Evolutionary conservation across 2,888 invertebrate genomes (phyloP).

Genomic region (Stenoptilia bipunctidactyla): DNA sequence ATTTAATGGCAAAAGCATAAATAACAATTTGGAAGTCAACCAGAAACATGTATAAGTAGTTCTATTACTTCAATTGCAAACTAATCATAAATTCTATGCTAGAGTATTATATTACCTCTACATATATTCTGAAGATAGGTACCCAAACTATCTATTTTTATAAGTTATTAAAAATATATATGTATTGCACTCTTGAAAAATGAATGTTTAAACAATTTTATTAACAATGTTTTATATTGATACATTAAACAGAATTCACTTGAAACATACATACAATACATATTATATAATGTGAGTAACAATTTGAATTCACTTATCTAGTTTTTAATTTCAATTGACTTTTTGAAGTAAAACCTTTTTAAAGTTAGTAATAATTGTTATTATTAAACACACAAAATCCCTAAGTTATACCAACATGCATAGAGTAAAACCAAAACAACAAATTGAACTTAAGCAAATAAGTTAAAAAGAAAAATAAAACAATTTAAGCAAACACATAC

Average conservation of each 20-base stretch:
- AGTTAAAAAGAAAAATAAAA: slow-evolving; percentile 40
- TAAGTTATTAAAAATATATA: neutral
- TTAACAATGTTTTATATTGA: neutral
- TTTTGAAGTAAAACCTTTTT: slow-evolving; percentile 3
- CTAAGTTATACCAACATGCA: slow-evolving; percentile 34
- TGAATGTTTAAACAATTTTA: neutral
- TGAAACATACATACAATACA: slow-evolving; percentile 2
- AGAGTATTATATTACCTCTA: too few relatives aligned
- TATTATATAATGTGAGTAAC: slow-evolving; percentile 1
- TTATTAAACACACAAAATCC: slow-evolving; percentile 28
- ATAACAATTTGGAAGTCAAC: neutral
- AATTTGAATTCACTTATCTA: slow-evolving; percentile 8
- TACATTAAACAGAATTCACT: neutral
- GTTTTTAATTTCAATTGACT: slow-evolving; percentile 28
- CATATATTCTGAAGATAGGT: too few relatives aligned
- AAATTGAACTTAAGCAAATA: slow-evolving; percentile 41
- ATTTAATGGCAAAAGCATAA: neutral
- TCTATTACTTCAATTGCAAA: too few relatives aligned
- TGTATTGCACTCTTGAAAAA: neutral
- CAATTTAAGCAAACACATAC: slow-evolving; percentile 19
- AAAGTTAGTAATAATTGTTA: neutral
- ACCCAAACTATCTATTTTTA: too few relatives aligned
- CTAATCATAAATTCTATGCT: too few relatives aligned
- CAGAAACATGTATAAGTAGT: too few relatives aligned
- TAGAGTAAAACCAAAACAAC: slow-evolving; percentile 50